Base-by-base conservation (phyloP, 92 coral and sea anemone genomes). In the Micromussa lordhowensis region DNA sequence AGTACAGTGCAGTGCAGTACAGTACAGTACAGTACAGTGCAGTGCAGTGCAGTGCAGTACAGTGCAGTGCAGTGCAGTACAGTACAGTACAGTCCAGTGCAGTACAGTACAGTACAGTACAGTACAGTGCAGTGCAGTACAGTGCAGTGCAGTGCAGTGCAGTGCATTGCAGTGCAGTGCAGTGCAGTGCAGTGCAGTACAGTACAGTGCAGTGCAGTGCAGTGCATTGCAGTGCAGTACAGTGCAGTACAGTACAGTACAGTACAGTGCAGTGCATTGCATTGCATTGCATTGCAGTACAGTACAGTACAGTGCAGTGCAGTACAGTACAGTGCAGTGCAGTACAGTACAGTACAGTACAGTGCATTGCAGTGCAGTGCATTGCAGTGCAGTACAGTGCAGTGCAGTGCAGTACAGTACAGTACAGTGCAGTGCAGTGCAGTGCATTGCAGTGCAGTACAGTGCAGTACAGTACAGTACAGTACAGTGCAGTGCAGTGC, bases 291-390 rank as follows among this genome's bases (percentile, higher is more conserved):
- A 26, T 4, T 26, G 36, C 35, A 70, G 40, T 70, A 4, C 40
- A 70, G 75, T 70, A 32, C 73, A 30, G 73, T 68, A 9, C 34
- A 68, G 34, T 68, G 30, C 73, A 68, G 73, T 68, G 10, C 73
- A 68, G 73, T 68, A 21, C 73, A 68, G 73, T 68, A 21, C 34
- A 68, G 34, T 68, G 30, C 73, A 68, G 73, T 68, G 30, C 73
- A 68, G 73, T 68, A 30, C 73, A 68, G 73, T 68, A 21, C 73
- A 68, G 73, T 36, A 36, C 40, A 36, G 3, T 36, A 5, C 40
- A 36, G 3, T 36, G 40, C 40, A 36, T 5, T 36, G 40, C 40
- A 36, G 3, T 36, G 40, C 40, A 36, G 3, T 36, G 40, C 40
- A 36, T 5, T 36, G 40, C 40, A 36, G 40, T 36, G 5, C 40